phyloP scores from a whole-genome alignment of 2,797 vertebrate genomes.

The Anomalospiza imberbis region DNA sequence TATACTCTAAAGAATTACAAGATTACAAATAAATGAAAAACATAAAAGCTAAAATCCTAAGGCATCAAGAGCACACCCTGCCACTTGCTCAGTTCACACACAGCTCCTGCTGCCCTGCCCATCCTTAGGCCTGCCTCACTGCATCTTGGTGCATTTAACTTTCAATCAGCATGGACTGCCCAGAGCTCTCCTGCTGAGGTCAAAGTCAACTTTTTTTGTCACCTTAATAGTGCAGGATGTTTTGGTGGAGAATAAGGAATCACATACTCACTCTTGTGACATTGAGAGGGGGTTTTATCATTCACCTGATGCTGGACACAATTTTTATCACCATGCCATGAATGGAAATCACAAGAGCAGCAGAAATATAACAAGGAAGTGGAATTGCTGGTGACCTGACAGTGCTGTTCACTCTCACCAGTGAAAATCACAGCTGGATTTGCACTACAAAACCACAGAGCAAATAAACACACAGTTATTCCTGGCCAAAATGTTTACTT shows the following conservation, averaged over 20 bases:
- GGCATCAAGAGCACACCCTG: not conserved
- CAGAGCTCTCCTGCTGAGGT: not conserved
- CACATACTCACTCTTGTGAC: not conserved
- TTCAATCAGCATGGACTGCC: not conserved
- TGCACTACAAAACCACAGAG: not conserved
- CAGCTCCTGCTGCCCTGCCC: not conserved
- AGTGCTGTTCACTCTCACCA: not conserved
- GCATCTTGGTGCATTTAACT: not conserved
- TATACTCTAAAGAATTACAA: not conserved
- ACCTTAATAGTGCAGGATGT: not conserved
- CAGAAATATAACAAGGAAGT: not conserved
- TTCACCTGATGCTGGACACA: not conserved
- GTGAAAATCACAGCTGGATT: not conserved
- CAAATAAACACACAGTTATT: not conserved
- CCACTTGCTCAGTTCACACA: fast-evolving
- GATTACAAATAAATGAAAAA: not conserved
- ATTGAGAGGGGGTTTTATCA: not conserved
- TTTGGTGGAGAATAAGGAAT: not conserved
- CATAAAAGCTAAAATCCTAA: not conserved
- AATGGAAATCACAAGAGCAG: not conserved
- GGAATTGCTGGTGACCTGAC: not conserved
- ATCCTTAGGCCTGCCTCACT: not conserved
- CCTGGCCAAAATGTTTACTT: not conserved
- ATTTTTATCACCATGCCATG: not conserved
- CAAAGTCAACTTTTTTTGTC: not conserved